Evolutionary conservation across 2,888 invertebrate genomes (phyloP).

Genomic region (Eudasyphora cyanicolor): DNA sequence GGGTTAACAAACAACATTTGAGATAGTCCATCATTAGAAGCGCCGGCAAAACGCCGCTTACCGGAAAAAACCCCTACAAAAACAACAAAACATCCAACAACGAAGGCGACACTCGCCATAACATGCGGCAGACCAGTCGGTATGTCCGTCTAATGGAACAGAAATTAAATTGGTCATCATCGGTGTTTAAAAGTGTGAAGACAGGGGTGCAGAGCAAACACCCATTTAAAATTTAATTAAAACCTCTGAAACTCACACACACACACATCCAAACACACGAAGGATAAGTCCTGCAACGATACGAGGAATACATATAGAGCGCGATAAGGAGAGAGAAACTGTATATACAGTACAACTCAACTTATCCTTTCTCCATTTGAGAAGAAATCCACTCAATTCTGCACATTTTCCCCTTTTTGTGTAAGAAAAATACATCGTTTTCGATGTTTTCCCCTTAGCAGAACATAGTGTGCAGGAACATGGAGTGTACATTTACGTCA

Average conservation of each 20-base stretch:
- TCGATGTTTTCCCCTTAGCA: constrained; percentile 27
- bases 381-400: background rate
- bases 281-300: background rate
- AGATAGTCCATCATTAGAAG: constrained; percentile 55
- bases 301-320: background rate
- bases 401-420: background rate
- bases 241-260: no score
- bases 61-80: background rate
- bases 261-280: no score
- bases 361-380: background rate
- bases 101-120: background rate
- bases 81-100: constrained; percentile 17
- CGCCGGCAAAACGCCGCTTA: constrained; percentile 39
- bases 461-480: background rate
- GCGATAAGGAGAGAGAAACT: background rate
- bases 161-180: constrained; percentile 46
- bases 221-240: constrained; percentile 52
- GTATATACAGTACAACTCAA: background rate
- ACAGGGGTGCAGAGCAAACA: constrained; percentile 41
- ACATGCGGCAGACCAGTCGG: constrained; percentile 4
- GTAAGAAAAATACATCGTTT: background rate
- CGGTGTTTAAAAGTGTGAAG: constrained; percentile 25
- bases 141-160: background rate
- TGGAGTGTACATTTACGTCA: constrained; percentile 9
- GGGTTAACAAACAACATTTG: constrained; percentile 41